Conservation (phyloP, 2,113 vertebrate genomes). For the Antennarius striatus region DNA sequence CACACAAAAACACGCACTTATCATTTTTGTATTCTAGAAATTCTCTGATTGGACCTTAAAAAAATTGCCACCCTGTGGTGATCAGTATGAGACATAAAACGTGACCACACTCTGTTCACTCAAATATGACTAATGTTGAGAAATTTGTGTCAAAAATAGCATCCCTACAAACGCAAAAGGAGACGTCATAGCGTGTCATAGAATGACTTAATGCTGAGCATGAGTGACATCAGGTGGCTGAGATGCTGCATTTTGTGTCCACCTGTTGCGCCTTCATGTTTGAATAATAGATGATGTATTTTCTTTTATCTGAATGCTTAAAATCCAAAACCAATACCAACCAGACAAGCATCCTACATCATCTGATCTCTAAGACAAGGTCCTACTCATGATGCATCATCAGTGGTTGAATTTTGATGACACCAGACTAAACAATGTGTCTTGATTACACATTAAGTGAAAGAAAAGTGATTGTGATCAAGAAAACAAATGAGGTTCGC, state of each 20-base stretch:
- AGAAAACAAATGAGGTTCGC: slow-evolving; percentile 34
- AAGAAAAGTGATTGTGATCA: slow-evolving; percentile 41
- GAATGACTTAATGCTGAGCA: slow-evolving; percentile 1
- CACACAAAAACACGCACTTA: slow-evolving; percentile 2
- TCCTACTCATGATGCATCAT: slow-evolving; percentile 23
- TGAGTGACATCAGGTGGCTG: slow-evolving; percentile 41
- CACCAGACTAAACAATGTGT: slow-evolving; percentile 44
- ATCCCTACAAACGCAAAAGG: slow-evolving; percentile 49
- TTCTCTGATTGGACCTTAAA: not conserved
- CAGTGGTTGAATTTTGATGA: slow-evolving; percentile 30
- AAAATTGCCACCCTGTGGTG: slow-evolving; percentile 10
- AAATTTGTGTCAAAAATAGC: slow-evolving; percentile 66
- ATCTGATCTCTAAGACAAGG: slow-evolving; percentile 27
- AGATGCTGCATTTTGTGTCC: slow-evolving; percentile 37
- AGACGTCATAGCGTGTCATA: slow-evolving; percentile 66
- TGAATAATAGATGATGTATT: slow-evolving; percentile 19
- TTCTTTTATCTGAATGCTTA: not conserved
- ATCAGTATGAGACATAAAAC: slow-evolving; percentile 67
- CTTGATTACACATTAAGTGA: slow-evolving; percentile 48
- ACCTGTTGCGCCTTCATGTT: slow-evolving; percentile 3
- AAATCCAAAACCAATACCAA: not conserved
- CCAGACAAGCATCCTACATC: slow-evolving; percentile 7
- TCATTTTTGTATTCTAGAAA: slow-evolving; percentile 10
- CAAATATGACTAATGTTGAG: slow-evolving; percentile 66
- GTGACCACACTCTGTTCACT: slow-evolving; percentile 54